phyloP scores from a whole-genome alignment of 2,888 invertebrate species.

The Polyommatus iphigenia region DNA sequence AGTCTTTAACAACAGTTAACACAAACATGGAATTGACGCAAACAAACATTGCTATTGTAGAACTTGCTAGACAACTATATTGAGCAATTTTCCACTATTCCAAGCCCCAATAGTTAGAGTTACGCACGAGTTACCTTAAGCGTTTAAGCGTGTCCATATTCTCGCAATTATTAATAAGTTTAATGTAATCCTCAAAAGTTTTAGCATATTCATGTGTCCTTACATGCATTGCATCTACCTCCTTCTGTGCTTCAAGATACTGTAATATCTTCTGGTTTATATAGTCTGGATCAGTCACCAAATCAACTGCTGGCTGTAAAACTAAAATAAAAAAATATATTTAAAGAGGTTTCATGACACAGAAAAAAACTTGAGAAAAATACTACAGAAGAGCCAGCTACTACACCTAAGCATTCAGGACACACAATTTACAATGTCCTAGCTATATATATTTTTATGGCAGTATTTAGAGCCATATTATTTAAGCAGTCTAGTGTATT shows the following conservation, averaged over 20 bases:
- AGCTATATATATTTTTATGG: too few species aligned
- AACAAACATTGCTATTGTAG: too few species aligned
- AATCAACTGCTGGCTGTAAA: slow-evolving; percentile 89
- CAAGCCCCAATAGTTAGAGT: slow-evolving; percentile 41
- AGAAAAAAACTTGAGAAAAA: too few species aligned
- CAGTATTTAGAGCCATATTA: too few species aligned
- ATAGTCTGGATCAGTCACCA: slow-evolving; percentile 93
- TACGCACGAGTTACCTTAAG: slow-evolving; percentile 81
- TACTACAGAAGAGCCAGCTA: not conserved
- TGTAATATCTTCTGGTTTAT: slow-evolving; percentile 92
- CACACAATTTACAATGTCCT: too few species aligned
- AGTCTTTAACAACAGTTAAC: too few species aligned
- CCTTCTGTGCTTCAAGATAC: slow-evolving; percentile 90
- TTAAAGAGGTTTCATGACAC: too few species aligned
- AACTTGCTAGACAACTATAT: slow-evolving; percentile 1
- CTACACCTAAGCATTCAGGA: not conserved
- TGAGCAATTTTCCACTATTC: not conserved
- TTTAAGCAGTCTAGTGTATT: too few species aligned
- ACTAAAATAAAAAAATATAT: slow-evolving; percentile 69
- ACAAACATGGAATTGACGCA: too few species aligned
- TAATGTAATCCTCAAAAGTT: slow-evolving; percentile 93
- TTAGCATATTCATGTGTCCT: slow-evolving; percentile 93
- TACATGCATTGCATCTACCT: slow-evolving; percentile 87
- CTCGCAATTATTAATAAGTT: slow-evolving; percentile 89
- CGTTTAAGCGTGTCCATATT: slow-evolving; percentile 91